A percentile compares a stretch with the other conserved stretches of the same genome.
Conservation (phyloP, 2,888 invertebrate genomes). For the Dinocampus coccinellae region DNA sequence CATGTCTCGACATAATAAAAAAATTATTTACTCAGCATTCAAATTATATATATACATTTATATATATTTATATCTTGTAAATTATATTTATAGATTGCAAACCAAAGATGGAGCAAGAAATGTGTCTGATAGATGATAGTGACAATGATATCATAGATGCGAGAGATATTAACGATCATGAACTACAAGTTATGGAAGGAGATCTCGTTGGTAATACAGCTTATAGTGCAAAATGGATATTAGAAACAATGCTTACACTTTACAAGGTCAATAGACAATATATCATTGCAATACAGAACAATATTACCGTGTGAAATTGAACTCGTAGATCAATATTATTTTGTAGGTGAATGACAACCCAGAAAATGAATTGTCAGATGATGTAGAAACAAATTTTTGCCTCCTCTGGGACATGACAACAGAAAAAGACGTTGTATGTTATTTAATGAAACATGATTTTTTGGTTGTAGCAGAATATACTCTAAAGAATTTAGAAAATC, state of each 20-base stretch:
- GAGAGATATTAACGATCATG: slow-evolving; percentile 63
- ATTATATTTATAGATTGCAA: background rate
- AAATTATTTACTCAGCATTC: too few species aligned
- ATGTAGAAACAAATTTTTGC: slow-evolving; percentile 81
- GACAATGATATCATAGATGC: slow-evolving; percentile 48
- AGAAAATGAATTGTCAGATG: slow-evolving; percentile 70
- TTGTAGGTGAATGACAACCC: slow-evolving; percentile 69
- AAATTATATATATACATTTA: too few species aligned
- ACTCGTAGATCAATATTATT: too few species aligned
- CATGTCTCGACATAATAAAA: too few species aligned
- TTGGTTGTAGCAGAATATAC: slow-evolving; percentile 76
- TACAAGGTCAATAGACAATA: slow-evolving; percentile 53
- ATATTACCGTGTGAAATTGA: background rate
- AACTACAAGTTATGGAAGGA: slow-evolving; percentile 73
- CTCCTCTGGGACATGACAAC: slow-evolving; percentile 89
- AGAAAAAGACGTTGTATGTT: slow-evolving; percentile 81
- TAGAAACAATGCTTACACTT: slow-evolving; percentile 57
- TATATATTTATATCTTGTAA: background rate
- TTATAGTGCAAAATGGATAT: slow-evolving; percentile 75
- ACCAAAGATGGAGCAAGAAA: background rate
- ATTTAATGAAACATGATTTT: slow-evolving; percentile 78
- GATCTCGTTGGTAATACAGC: slow-evolving; percentile 86
- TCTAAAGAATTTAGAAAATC: slow-evolving; percentile 73
- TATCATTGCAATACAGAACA: background rate
- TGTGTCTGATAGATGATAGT: background rate